These are phyloP conservation scores for Progne subis DNA, from an alignment of 2,113 vertebrate species.

Conservation along the genomic window DNA sequence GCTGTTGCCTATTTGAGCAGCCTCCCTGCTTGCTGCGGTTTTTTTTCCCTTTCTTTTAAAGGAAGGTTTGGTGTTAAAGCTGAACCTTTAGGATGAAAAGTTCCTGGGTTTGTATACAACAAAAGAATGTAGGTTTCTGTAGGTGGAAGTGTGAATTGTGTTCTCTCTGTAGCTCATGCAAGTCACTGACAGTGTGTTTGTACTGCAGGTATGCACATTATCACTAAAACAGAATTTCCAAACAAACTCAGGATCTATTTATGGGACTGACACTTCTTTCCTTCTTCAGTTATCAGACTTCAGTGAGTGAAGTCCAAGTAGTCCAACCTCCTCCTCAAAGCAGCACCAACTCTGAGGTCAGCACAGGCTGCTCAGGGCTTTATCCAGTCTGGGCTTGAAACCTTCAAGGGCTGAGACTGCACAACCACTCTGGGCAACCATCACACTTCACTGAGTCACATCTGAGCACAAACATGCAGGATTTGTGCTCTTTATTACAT, in stretches of 20 bases:
- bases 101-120: not conserved
- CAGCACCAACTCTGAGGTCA: not conserved
- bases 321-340: not conserved
- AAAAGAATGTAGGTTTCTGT: not conserved
- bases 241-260: not conserved
- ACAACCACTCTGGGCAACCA: not conserved
- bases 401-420: not conserved
- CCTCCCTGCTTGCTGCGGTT: not conserved
- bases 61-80: not conserved
- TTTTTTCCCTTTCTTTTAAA: not conserved
- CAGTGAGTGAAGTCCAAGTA: not conserved
- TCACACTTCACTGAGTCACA: not conserved
- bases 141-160: not conserved
- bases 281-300: not conserved
- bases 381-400: not conserved
- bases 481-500: not conserved
- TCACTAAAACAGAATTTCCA: not conserved
- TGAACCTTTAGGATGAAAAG: not conserved
- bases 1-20: not conserved
- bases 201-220: fast-evolving
- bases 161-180: not conserved
- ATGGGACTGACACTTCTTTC: not conserved
- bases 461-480: not conserved
- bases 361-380: not conserved
- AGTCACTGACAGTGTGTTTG: not conserved